Base-by-base conservation (phyloP, 2,888 invertebrate species). In the Orthonevra nobilis region DNA sequence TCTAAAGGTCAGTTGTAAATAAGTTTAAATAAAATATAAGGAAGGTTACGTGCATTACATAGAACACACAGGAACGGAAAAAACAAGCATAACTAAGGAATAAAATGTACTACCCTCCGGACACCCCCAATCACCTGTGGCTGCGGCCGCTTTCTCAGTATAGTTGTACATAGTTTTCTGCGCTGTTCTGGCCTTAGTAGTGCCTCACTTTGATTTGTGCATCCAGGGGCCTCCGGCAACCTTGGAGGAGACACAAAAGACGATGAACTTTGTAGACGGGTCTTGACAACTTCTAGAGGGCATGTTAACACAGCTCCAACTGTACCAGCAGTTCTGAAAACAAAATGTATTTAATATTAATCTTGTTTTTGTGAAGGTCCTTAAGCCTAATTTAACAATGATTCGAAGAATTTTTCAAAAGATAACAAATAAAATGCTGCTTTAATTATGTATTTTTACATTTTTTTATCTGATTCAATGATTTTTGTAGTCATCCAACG, bases 251-350 rank as follows among this genome's bases (percentile, higher is more conserved):
- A 90, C 64, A 90, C 89, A 83, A 91, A 88, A 83, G 91, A 94
- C 82, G 94, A 92, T 3, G 98, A 98, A 17, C 98, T 98, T 89
- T 99, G 99, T 82, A 98, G 92, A 20, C 99, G 93, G 7, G 98
- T 98, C 90, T 99, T 99, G 42, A 99, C 97, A 82, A 99, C 98
- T 91, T 99, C 99, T 84, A 99, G 90, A 7, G 99, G 99, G 89
- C 98, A 98, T 86, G 99, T 99, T 82, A 97, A 94, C 82, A 99
- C 96, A 12, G 98, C 98, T 58, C 98, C 98, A 44, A 96, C 95
- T 56, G 98, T 99, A 81, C 99, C 99, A 81, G 97, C 99, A 89
- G 96, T 93, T 87, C 98, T 98, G 19, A 90, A 89, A 83, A 61
- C 82, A 72, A 75, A 70, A n/a, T n/a, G n/a, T n/a, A n/a, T n/a